A percentile compares a stretch with the other conserved stretches of the same genome.
Evolutionary conservation across 2,797 vertebrate genomes (phyloP).

Genomic region (Furcifer pardalis): DNA sequence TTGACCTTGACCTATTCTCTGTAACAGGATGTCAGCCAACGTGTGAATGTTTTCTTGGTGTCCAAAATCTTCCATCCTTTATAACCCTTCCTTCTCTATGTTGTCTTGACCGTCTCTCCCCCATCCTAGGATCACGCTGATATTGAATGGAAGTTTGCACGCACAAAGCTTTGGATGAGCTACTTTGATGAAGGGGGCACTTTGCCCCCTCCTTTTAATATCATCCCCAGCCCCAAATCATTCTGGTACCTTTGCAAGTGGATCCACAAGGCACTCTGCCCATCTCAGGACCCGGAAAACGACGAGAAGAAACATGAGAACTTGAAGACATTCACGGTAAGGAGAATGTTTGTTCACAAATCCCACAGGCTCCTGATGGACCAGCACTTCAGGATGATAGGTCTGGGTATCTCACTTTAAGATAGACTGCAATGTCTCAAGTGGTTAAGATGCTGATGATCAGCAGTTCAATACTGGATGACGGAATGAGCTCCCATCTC

Average conservation of each 20-base stretch:
- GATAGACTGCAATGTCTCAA: too few relatives aligned
- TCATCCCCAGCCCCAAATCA: conserved; percentile 93
- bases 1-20: background rate
- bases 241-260: conserved; percentile 92
- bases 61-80: background rate
- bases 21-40: background rate
- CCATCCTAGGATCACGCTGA: conserved; percentile 89
- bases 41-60: conserved; percentile 1
- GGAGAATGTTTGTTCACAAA: conserved; percentile 46
- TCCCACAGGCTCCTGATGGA: background rate
- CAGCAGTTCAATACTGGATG: too few relatives aligned
- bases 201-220: conserved; percentile 94
- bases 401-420: too few relatives aligned
- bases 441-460: too few relatives aligned
- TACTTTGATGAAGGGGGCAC: conserved; percentile 96
- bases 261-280: conserved; percentile 88
- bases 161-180: conserved; percentile 98
- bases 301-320: conserved; percentile 88
- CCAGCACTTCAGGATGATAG: too few relatives aligned
- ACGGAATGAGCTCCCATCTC: too few relatives aligned
- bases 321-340: conserved; percentile 91
- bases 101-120: background rate
- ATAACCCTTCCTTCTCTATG: background rate
- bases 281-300: conserved; percentile 74
- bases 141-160: conserved; percentile 97